Percentiles rank a stretch among this genome's conserved stretches.
These are phyloP conservation scores for Loripinus fragilis DNA, from an alignment of 2,888 invertebrate genomes.

Conservation along the genomic window DNA sequence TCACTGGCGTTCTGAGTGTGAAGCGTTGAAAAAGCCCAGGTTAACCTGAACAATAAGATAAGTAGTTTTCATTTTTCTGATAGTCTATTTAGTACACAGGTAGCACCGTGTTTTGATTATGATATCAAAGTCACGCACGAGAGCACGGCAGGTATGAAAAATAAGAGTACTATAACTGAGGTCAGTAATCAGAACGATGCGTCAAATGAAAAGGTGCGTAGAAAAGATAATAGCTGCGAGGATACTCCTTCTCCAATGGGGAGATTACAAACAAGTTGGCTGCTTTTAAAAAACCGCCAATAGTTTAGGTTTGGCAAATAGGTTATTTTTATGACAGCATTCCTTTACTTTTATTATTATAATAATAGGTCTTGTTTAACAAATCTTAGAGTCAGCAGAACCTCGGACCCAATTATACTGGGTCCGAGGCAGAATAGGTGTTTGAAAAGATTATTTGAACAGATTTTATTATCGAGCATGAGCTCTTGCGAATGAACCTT, in stretches of 20 bases:
- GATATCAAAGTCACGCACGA: background rate
- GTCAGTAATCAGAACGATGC: background rate
- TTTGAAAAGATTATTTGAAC: too few relatives aligned
- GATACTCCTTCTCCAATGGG: constrained; percentile 1
- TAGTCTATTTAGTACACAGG: background rate
- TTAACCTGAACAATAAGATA: constrained; percentile 6
- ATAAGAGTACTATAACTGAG: background rate
- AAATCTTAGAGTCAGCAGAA: too few relatives aligned
- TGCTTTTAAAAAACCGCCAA: too few relatives aligned
- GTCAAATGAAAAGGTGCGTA: constrained; percentile 5
- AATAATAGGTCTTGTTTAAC: too few relatives aligned
- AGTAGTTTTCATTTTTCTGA: background rate
- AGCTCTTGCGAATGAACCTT: too few relatives aligned
- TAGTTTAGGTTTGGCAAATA: too few relatives aligned
- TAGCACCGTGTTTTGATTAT: background rate
- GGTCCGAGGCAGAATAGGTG: too few relatives aligned
- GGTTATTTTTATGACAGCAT: too few relatives aligned
- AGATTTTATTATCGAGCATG: too few relatives aligned
- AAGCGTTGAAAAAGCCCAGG: background rate
- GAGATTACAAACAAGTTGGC: background rate
- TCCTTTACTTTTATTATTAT: too few relatives aligned
- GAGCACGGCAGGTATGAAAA: background rate
- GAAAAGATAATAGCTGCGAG: background rate
- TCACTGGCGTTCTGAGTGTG: background rate
- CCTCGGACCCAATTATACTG: too few relatives aligned